A percentile compares a stretch with the other conserved stretches of the same genome.
Conservation (phyloP, 2,797 vertebrate genomes). For the Platyrinchus mystaceus region DNA sequence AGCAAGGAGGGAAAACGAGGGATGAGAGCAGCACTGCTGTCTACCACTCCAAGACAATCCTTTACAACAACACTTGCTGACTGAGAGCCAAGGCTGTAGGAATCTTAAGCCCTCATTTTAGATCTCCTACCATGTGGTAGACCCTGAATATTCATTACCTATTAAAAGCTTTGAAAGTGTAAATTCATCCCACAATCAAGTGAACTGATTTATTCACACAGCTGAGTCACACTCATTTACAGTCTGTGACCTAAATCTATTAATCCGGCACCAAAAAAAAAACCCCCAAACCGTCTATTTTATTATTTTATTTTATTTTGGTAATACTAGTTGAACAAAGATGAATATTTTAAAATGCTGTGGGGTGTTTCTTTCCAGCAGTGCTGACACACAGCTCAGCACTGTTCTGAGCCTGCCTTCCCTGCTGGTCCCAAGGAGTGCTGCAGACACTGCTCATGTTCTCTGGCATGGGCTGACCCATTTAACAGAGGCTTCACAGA, state of each 20-base stretch:
- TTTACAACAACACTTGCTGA: neutral
- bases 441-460: neutral
- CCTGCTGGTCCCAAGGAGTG: neutral
- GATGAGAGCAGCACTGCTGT: neutral
- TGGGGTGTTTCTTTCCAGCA: neutral
- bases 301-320: neutral
- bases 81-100: neutral
- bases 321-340: neutral
- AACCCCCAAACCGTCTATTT: neutral
- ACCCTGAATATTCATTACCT: slow-evolving; percentile 61
- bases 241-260: slow-evolving; percentile 43
- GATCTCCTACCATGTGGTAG: slow-evolving; percentile 19
- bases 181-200: slow-evolving; percentile 32
- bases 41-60: neutral
- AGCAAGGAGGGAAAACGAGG: neutral
- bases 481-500: neutral
- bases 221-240: slow-evolving; percentile 37
- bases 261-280: neutral
- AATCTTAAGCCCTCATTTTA: neutral
- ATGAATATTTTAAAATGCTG: neutral
- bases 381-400: neutral
- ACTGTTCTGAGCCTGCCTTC: neutral
- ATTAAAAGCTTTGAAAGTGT: slow-evolving; percentile 53
- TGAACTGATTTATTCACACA: slow-evolving; percentile 30
- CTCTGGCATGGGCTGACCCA: neutral